Base-by-base conservation (phyloP, 2,113 vertebrate genomes). In the Saguinus midas region DNA sequence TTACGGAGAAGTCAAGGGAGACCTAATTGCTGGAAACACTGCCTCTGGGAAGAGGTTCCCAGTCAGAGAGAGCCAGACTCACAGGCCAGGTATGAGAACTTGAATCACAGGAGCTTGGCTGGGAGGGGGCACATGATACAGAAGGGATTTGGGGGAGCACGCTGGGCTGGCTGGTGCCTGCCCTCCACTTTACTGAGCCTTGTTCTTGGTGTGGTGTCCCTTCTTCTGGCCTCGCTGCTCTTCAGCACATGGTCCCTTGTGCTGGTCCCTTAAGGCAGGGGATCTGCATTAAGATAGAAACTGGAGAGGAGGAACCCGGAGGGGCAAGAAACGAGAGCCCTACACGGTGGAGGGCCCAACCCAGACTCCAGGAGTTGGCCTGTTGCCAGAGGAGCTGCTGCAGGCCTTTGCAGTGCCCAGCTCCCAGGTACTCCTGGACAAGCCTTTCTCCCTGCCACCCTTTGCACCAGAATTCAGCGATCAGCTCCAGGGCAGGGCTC, bases 71-170 rank as follows among this genome's bases (percentile, higher is more conserved):
- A 84, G 35, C 37, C n/a, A n/a, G 61, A 55, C 20, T n/a, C 17
- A 1, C 18, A 50, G 12, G 23, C 23, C 37, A 1, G 10, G 1
- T 9, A 6, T 2, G 57, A 83, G 55, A 50, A 17, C 0, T 0
- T 2, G 27, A 68, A 27, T 64, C 35, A 5, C 52, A 21, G 57
- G 50, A 21, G 25, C 45, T 48, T 7, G 20, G 89, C 43, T 86
- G 29, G 18, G n/a, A 7, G 32, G 25, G 20, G 52, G 58, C 58
- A 9, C 6, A 27, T 0, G 27, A 29, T 29, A 11, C 43, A 5
- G 27, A 35, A 23, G 37, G 10, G 3, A 2, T 2, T 21, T 43
- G n/a, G 20, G 50, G 57, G n/a, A 61, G 21, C 52, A 27, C 17
- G 1, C 50, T 14, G 48, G 58, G 14, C 55, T 64, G 50, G 18